Conservation (phyloP, 2,888 invertebrate species). For the Noctuana brunneofusca region DNA sequence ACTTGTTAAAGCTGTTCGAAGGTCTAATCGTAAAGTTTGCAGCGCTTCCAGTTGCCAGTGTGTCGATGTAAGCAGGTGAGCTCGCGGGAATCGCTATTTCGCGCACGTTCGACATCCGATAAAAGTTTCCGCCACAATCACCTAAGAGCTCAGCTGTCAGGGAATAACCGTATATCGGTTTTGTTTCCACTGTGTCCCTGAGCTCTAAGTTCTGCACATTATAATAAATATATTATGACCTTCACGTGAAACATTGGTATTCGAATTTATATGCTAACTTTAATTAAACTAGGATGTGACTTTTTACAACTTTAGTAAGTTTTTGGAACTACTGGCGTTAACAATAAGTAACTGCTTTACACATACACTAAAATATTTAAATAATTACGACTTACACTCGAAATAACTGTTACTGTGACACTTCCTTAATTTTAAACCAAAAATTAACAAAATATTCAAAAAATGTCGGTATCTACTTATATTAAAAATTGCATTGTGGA, state of each 20-base stretch:
- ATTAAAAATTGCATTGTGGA: too few species aligned
- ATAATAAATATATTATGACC: slow-evolving; percentile 15
- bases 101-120: slow-evolving; percentile 82
- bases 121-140: slow-evolving; percentile 83
- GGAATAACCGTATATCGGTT: slow-evolving; percentile 81
- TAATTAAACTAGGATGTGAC: too few species aligned
- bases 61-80: slow-evolving; percentile 65
- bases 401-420: too few species aligned
- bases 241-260: neutral
- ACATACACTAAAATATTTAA: too few species aligned
- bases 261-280: neutral
- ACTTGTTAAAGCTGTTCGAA: slow-evolving; percentile 14
- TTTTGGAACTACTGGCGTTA: too few species aligned
- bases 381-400: too few species aligned
- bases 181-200: slow-evolving; percentile 70
- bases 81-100: slow-evolving; percentile 78
- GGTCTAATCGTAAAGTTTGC: slow-evolving; percentile 26
- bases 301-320: too few species aligned
- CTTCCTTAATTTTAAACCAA: too few species aligned
- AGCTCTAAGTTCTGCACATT: slow-evolving; percentile 40
- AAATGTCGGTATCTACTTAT: too few species aligned
- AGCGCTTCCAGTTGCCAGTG: slow-evolving; percentile 39
- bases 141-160: slow-evolving; percentile 84
- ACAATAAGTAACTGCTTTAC: too few species aligned
- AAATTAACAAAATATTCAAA: too few species aligned